Evolutionary conservation across 2,888 invertebrate species (phyloP).

Genomic region (Lomographa bimaculata): DNA sequence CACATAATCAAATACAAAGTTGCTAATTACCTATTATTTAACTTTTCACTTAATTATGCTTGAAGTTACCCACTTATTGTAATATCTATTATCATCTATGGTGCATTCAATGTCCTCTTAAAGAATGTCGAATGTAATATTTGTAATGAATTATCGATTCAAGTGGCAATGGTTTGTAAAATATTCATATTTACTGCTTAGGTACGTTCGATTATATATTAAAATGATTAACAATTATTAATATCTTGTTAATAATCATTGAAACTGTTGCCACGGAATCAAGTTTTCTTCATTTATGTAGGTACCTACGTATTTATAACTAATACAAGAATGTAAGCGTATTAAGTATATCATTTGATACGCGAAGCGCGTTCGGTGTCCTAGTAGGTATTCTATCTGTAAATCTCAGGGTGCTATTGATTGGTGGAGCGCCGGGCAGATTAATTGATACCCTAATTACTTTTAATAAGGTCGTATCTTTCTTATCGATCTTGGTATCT

Average conservation of each 20-base stretch:
- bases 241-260: background rate
- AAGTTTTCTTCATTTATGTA: constrained; percentile 46
- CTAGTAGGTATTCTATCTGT: constrained; percentile 40
- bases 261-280: constrained; percentile 36
- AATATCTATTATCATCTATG: constrained; percentile 51
- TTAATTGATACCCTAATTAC: too few relatives aligned
- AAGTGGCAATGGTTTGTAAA: constrained; percentile 33
- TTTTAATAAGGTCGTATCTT: too few relatives aligned
- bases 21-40: constrained; percentile 22
- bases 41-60: constrained; percentile 45
- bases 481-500: too few relatives aligned
- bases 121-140: constrained; percentile 44
- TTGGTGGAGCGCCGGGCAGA: constrained; percentile 17
- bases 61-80: constrained; percentile 18
- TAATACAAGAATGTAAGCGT: constrained; percentile 19
- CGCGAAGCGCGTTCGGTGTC: constrained; percentile 41
- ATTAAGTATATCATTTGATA: constrained; percentile 41
- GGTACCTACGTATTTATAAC: constrained; percentile 46
- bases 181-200: too few relatives aligned
- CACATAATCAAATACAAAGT: constrained; percentile 30
- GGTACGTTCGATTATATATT: too few relatives aligned
- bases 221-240: too few relatives aligned
- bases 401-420: constrained; percentile 67
- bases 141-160: constrained; percentile 12
- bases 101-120: constrained; percentile 64